Conservation (phyloP, 2,797 vertebrate genomes). For the Pangasius mekongensis region DNA sequence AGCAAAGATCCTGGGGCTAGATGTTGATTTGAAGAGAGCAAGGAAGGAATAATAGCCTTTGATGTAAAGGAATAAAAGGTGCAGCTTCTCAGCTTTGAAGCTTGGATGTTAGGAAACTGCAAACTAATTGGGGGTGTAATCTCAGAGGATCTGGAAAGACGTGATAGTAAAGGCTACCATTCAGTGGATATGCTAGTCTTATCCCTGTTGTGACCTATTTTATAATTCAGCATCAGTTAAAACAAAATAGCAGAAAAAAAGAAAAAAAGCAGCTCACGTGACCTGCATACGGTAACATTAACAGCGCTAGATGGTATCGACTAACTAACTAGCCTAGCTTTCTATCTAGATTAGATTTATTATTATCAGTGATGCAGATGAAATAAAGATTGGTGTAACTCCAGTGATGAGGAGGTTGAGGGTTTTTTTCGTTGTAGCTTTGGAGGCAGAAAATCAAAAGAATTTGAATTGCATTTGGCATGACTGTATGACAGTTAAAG, state of each 20-base stretch:
- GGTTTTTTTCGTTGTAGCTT: not conserved
- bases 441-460: not conserved
- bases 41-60: slow-evolving; percentile 74
- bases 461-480: not conserved
- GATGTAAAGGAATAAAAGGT: slow-evolving; percentile 75
- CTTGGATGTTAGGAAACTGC: slow-evolving; percentile 73
- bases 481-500: not conserved
- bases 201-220: slow-evolving; percentile 16
- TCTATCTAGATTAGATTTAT: not conserved
- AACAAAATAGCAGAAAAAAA: not conserved
- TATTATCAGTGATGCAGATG: not conserved
- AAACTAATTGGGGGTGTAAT: slow-evolving; percentile 73
- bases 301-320: not conserved
- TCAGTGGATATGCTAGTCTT: slow-evolving; percentile 45
- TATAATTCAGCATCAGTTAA: not conserved
- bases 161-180: slow-evolving; percentile 41
- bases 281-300: not conserved
- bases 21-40: slow-evolving; percentile 76
- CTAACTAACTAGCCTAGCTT: not conserved
- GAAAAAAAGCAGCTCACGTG: not conserved
- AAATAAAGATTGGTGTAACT: not conserved
- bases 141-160: slow-evolving; percentile 61
- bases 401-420: not conserved
- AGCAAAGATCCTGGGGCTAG: slow-evolving; percentile 68
- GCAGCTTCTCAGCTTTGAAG: slow-evolving; percentile 70